These are phyloP conservation scores for Agelas oroides DNA, from an alignment of 37 sponge, comb jelly and placozoan genomes.

Conservation along the genomic window DNA sequence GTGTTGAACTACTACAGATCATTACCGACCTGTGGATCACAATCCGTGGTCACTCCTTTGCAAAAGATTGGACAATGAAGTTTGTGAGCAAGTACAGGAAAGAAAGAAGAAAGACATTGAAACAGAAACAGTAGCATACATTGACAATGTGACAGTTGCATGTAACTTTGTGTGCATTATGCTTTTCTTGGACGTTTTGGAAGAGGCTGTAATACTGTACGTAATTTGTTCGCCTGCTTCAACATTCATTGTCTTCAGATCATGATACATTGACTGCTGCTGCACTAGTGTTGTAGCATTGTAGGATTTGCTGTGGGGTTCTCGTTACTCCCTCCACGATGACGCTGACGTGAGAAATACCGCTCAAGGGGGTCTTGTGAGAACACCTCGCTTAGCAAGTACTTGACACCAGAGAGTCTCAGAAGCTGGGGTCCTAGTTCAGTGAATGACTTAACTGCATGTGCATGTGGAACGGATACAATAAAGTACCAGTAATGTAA, in stretches of 20 bases:
- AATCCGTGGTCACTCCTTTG: constrained; percentile 33
- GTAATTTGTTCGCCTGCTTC: not conserved
- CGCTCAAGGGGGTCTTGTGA: constrained; percentile 40
- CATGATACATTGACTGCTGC: constrained; percentile 31
- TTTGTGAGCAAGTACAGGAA: constrained; percentile 3
- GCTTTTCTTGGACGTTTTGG: constrained; percentile 24
- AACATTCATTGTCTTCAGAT: constrained; percentile 47
- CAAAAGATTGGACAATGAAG: constrained; percentile 43
- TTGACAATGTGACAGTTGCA: too few species aligned
- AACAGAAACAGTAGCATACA: constrained; percentile 5
- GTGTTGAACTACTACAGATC: constrained; percentile 32
- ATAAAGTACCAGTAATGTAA: too few species aligned
- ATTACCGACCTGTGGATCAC: constrained; percentile 40
- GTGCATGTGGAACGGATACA: not conserved
- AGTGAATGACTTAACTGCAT: constrained; percentile 26
- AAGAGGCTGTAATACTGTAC: not conserved
- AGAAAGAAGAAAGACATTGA: constrained; percentile 37
- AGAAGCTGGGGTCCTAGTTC: constrained; percentile 14
- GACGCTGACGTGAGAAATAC: constrained; percentile 51
- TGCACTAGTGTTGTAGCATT: constrained; percentile 41
- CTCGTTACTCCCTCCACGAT: constrained; percentile 50
- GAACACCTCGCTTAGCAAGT: constrained; percentile 44
- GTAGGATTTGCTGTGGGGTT: constrained; percentile 36
- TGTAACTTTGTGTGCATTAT: not conserved
- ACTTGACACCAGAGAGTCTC: too few species aligned